phyloP scores from a whole-genome alignment of 92 coral and sea anemone species.

The Meandrina meandrites region DNA sequence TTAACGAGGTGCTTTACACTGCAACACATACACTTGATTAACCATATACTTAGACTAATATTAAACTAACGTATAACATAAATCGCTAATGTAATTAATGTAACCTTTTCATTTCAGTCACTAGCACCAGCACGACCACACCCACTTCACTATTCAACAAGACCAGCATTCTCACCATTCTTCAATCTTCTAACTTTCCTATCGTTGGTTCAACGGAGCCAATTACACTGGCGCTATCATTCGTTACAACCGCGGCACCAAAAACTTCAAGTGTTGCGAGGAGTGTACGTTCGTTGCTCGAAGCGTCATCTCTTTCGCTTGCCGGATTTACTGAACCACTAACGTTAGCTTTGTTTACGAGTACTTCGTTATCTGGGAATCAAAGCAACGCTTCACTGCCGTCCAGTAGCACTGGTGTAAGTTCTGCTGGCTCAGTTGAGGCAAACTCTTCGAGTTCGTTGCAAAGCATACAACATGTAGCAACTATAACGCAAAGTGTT shows the following conservation, averaged over 20 bases:
- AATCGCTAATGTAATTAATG: not conserved
- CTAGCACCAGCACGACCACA: slow-evolving; percentile 35
- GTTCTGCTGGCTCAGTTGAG: not conserved
- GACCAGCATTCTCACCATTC: slow-evolving; percentile 27
- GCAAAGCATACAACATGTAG: not conserved
- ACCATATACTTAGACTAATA: not conserved
- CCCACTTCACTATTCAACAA: slow-evolving; percentile 23
- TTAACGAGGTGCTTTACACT: not conserved
- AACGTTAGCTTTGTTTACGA: slow-evolving; percentile 29
- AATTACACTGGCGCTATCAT: slow-evolving; percentile 29
- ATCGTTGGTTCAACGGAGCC: slow-evolving; percentile 46
- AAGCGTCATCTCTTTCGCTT: slow-evolving; percentile 33
- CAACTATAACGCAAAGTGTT: not conserved
- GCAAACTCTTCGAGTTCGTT: slow-evolving; percentile 12
- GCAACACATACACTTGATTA: not conserved
- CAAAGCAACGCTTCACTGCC: slow-evolving; percentile 11
- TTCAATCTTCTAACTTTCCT: slow-evolving; percentile 39
- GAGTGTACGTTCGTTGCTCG: slow-evolving; percentile 35
- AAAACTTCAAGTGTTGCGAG: not conserved
- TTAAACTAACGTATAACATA: not conserved
- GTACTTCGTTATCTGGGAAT: slow-evolving; percentile 15
- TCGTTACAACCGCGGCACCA: slow-evolving; percentile 26
- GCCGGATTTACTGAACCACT: slow-evolving; percentile 32
- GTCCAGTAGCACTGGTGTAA: not conserved
- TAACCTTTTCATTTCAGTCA: slow-evolving; percentile 40